These are phyloP conservation scores for Ovis canadensis DNA, from an alignment of 2,113 vertebrate genomes.

Conservation along the genomic window DNA sequence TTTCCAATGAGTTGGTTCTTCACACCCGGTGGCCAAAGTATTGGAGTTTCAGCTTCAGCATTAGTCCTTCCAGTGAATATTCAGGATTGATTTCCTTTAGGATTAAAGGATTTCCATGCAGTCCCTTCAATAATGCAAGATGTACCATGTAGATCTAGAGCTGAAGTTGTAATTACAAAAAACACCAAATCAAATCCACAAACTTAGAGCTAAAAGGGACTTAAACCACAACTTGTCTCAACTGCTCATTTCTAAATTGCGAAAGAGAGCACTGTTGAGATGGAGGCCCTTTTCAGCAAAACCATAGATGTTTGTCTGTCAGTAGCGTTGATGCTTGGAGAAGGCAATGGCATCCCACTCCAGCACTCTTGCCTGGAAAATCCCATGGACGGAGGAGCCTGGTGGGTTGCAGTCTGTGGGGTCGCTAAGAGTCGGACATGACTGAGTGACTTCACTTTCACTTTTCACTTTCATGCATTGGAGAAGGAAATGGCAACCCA, in stretches of 20 bases:
- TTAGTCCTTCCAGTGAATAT: background rate
- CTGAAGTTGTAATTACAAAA: background rate
- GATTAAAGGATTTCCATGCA: background rate
- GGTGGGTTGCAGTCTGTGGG: no score
- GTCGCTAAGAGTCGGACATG: no score
- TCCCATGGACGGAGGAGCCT: no score
- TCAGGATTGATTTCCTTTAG: background rate
- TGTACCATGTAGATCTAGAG: accelerated
- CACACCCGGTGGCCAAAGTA: background rate
- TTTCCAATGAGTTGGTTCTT: background rate
- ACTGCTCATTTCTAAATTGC: background rate
- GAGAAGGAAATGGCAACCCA: no score
- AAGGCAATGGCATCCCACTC: no score
- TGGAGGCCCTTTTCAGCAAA: background rate
- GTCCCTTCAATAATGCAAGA: background rate
- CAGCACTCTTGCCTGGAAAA: no score
- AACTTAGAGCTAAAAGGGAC: background rate
- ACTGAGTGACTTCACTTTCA: no score
- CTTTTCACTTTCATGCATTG: no score
- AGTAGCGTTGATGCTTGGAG: background rate
- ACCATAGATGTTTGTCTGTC: background rate
- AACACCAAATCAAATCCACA: background rate
- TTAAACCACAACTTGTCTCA: background rate
- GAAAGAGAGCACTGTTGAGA: background rate
- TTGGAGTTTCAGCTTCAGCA: background rate